Conservation (phyloP, 2,888 invertebrate species). For the Platycheirus rosarum region DNA sequence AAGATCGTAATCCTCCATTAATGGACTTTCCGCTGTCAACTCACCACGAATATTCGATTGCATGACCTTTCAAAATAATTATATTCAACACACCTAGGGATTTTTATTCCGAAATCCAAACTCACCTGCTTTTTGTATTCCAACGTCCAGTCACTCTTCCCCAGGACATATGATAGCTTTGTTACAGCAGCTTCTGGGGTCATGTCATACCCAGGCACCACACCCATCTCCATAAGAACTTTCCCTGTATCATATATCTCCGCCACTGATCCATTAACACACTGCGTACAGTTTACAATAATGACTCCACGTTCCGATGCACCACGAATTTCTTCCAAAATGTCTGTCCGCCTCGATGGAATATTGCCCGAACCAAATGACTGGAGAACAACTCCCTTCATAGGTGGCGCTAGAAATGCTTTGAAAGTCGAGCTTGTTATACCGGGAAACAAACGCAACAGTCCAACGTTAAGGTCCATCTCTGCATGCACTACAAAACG, state of each 20-base stretch:
- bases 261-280: conserved; percentile 91
- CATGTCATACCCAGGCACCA: conserved; percentile 82
- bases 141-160: conserved; percentile 87
- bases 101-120: background rate
- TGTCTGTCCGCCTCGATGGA: conserved; percentile 91
- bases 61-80: conserved; percentile 86
- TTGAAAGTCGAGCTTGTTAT: conserved; percentile 90
- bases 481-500: conserved; percentile 88
- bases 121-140: conserved; percentile 86
- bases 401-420: conserved; percentile 89
- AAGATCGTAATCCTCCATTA: conserved; percentile 83
- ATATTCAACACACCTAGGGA: background rate
- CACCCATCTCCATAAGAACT: conserved; percentile 82
- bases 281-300: conserved; percentile 96
- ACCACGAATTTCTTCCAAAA: conserved; percentile 87
- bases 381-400: conserved; percentile 92
- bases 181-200: conserved; percentile 97
- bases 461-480: conserved; percentile 92
- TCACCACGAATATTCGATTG: conserved; percentile 91
- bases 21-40: conserved; percentile 84
- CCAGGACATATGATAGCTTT: conserved; percentile 94
- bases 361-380: conserved; percentile 97
- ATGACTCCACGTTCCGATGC: conserved; percentile 91
- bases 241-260: conserved; percentile 93
- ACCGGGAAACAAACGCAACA: conserved; percentile 95